Conservation (phyloP, 2,113 vertebrate genomes). For the Gymnorhina tibicen region DNA sequence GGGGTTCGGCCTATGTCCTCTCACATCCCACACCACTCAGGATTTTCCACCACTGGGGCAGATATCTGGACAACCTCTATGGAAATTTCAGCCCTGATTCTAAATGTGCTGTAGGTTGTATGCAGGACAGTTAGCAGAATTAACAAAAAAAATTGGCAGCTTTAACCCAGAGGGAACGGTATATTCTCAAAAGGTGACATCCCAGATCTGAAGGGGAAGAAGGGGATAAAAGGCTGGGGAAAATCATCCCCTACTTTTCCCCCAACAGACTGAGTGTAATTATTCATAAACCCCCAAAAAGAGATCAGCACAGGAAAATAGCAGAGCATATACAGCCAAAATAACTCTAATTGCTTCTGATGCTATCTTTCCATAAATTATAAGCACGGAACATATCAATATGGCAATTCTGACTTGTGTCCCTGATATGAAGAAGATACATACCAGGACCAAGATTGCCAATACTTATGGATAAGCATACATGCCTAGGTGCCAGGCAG, state of each 20-base stretch:
- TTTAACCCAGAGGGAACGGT: not conserved
- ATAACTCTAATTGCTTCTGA: not conserved
- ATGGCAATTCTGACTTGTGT: not conserved
- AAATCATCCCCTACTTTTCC: not conserved
- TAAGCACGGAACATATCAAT: not conserved
- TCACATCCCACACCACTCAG: not conserved
- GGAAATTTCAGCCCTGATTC: not conserved
- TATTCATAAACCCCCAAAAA: not conserved
- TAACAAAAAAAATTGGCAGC: not conserved
- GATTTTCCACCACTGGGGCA: not conserved
- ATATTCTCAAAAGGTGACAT: not conserved
- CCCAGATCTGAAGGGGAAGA: not conserved
- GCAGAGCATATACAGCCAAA: not conserved
- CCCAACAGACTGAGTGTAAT: not conserved
- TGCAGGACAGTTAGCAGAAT: not conserved
- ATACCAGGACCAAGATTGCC: not conserved
- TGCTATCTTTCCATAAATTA: not conserved
- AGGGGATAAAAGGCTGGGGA: not conserved
- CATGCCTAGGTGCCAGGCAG: not conserved
- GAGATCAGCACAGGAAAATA: not conserved
- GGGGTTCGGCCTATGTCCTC: not conserved
- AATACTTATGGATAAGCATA: not conserved
- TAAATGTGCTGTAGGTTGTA: not conserved
- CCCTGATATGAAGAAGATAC: not conserved
- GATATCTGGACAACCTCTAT: not conserved